Evolutionary conservation across 2,113 vertebrate species (phyloP).

Genomic region (Nothobranchius furzeri): DNA sequence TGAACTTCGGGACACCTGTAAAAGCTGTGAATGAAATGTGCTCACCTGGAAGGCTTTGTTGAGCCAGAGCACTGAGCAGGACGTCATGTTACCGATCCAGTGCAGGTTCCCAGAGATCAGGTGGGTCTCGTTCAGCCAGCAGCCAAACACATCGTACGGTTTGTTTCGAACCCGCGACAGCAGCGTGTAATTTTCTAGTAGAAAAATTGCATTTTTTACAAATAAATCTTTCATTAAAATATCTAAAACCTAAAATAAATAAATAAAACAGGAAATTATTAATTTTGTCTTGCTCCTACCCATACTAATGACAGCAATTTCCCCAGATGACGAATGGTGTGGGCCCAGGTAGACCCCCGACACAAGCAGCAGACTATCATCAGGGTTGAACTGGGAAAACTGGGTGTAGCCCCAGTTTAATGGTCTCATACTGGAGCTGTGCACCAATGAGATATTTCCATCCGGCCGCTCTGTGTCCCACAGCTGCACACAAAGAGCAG

Average conservation of each 20-base stretch:
- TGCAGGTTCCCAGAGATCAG: slow-evolving; percentile 96
- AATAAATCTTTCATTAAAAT: not conserved
- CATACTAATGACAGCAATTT: slow-evolving; percentile 94
- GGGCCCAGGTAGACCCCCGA: slow-evolving; percentile 94
- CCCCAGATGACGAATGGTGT: slow-evolving; percentile 90
- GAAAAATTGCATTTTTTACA: not conserved
- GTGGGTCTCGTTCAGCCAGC: slow-evolving; percentile 96
- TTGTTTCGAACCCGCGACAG: slow-evolving; percentile 97
- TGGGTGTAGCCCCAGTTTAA: slow-evolving; percentile 99
- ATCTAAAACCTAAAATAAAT: not conserved
- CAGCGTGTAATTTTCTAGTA: slow-evolving; percentile 88
- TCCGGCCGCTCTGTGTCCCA: slow-evolving; percentile 88
- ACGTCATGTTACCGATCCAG: slow-evolving; percentile 94
- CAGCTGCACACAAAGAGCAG: slow-evolving; percentile 73
- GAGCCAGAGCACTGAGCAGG: slow-evolving; percentile 96
- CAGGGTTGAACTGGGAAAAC: slow-evolving; percentile 97
- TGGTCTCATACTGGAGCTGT: slow-evolving; percentile 93
- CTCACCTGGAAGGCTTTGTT: slow-evolving; percentile 97
- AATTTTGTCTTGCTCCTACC: slow-evolving; percentile 73
- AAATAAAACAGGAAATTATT: not conserved
- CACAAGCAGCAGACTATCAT: slow-evolving; percentile 92
- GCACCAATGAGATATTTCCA: slow-evolving; percentile 86
- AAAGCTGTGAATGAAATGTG: too few relatives aligned
- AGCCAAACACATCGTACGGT: slow-evolving; percentile 96
- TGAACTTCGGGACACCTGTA: too few relatives aligned